Percentiles rank a stretch among this genome's conserved stretches.
phyloP scores from a whole-genome alignment of 2,888 invertebrate genomes.

The Cinara cedri region DNA sequence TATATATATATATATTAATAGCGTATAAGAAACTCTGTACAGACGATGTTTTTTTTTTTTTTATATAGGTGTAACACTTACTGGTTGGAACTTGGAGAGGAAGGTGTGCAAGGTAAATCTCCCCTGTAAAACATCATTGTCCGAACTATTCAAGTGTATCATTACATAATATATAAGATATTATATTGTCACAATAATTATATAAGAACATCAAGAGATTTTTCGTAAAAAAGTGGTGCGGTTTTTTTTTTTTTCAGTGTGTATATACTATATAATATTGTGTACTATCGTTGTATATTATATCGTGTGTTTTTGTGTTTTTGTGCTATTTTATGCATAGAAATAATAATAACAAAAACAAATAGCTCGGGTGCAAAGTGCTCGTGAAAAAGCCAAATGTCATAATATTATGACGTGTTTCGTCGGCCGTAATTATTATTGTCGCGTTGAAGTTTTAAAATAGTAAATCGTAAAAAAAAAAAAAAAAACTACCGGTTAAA shows the following conservation, averaged over 20 bases:
- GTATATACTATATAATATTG: neutral
- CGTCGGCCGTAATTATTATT: neutral
- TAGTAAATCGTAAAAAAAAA: neutral
- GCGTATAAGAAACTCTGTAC: conserved; percentile 37
- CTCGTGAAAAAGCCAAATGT: conserved; percentile 43
- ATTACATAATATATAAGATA: conserved; percentile 33
- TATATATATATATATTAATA: too few species aligned
- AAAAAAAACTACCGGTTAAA: neutral
- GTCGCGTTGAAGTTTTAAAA: neutral
- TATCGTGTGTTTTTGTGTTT: conserved; percentile 8
- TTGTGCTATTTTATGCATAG: conserved; percentile 19
- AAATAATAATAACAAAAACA: conserved; percentile 8
- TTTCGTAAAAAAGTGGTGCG: neutral
- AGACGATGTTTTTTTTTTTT: conserved; percentile 45
- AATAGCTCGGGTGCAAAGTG: conserved; percentile 15
- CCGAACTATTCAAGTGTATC: conserved; percentile 42
- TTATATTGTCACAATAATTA: too few species aligned
- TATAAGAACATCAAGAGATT: neutral
- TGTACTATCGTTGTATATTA: neutral
- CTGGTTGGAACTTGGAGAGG: conserved; percentile 55
- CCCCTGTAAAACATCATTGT: conserved; percentile 57
- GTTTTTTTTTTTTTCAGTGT: conserved; percentile 7
- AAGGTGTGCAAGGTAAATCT: conserved; percentile 56
- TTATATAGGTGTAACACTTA: conserved; percentile 29
- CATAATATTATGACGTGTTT: conserved; percentile 20